Base-by-base conservation (phyloP, 2,888 invertebrate genomes). In the Cheilosia soror region DNA sequence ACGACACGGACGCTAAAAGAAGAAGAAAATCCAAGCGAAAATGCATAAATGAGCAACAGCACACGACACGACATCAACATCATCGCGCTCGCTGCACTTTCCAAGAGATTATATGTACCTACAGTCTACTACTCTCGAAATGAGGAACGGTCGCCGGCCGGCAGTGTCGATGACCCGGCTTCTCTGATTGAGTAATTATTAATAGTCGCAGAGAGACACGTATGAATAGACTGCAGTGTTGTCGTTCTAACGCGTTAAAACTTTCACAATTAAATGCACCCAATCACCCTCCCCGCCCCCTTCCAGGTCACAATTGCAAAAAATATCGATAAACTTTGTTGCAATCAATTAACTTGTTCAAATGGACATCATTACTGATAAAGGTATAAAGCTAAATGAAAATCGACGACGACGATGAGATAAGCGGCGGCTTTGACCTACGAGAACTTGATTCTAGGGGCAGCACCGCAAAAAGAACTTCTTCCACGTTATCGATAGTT, bases 131-230 rank as follows among this genome's bases (percentile, higher is more conserved):
- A 27, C 40, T 66, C 78, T 72, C 76, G 58, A 31, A 69, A 33
- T 31, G 40, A 20, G 42, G 49, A 49, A 65, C 58, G 47, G 55
- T 57, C 55, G 53, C 44, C 27, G 27, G 25, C 31, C 65, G 51
- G 51, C 42, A 53, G 69, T 71, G 80, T 80, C 80, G 75, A 66
- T 71, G 85, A 85, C 85, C 80, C 71, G 71, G 11, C 75, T 60
- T 66, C 66, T 80, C 71, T 80, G 80, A 85, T 85, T 80, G 85
- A 85, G 85, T 85, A 85, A 85, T 85, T 85, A 85, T 85, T 80
- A 80, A 85, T 85, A 85, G 85, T 85, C 66, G 25, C 58, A 73
- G 55, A 40, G 20, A n/a, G n/a, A n/a, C n/a, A n/a, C n/a, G n/a
- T n/a, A n/a, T n/a, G n/a, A n/a, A n/a, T n/a, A n/a, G n/a, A n/a